Percentiles rank a stretch among this genome's conserved stretches.
Conservation (phyloP, 1,140 invertebrate species). For the Drosophila orena region DNA sequence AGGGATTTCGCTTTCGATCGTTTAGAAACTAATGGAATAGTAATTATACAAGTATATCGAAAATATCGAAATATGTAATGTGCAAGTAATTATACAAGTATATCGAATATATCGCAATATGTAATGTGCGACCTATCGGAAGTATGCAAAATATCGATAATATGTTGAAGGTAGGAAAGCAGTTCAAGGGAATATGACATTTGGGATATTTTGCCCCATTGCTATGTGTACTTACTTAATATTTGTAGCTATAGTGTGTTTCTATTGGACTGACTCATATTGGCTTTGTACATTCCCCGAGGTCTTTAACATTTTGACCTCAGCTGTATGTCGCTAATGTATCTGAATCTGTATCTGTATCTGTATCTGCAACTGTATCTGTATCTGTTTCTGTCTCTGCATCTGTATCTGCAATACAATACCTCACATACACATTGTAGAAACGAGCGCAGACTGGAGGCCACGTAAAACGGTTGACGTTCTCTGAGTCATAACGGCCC, state of each 20-base stretch:
- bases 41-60: neutral
- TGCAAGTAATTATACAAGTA: neutral
- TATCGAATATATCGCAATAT: neutral
- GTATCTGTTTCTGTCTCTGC: neutral
- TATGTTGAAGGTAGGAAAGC: no score
- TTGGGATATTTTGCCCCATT: no score
- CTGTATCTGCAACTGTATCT: neutral
- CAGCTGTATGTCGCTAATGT: neutral
- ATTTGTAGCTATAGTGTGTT: neutral
- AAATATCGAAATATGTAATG: neutral
- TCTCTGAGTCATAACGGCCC: constrained; percentile 5
- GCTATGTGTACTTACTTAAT: no score
- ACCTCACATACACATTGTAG: constrained; percentile 2
- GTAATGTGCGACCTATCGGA: neutral
- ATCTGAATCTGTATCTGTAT: neutral
- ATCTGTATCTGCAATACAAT: constrained; percentile 1
- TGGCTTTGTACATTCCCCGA: neutral
- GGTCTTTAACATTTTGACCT: neutral
- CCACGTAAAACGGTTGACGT: constrained; percentile 11
- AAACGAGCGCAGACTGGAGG: constrained; percentile 8
- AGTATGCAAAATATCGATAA: neutral
- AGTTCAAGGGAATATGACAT: no score
- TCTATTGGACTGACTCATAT: neutral
- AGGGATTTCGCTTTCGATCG: fast-evolving
- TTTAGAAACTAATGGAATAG: neutral